Conservation (phyloP, 2,888 invertebrate species). For the Biston stratarius region DNA sequence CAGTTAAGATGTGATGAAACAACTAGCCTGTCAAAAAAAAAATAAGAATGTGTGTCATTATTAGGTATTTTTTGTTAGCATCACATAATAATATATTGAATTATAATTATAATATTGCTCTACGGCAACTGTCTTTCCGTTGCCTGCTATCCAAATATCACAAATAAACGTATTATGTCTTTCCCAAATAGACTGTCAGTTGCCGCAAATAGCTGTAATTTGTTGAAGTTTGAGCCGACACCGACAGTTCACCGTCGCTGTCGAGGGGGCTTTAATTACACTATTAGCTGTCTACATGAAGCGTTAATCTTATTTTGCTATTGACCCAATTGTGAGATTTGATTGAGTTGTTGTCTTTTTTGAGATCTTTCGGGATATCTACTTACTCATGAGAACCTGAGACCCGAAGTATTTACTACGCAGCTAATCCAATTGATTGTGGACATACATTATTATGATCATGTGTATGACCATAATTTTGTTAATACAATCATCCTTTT, state of each 20-base stretch:
- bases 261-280: slow-evolving; percentile 46
- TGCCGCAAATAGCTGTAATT: slow-evolving; percentile 47
- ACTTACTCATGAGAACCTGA: neutral
- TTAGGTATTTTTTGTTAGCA: neutral
- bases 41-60: no score
- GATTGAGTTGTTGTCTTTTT: slow-evolving; percentile 20
- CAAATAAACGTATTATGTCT: slow-evolving; percentile 26
- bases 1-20: no score
- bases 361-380: neutral
- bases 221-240: slow-evolving; percentile 36
- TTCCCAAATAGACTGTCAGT: slow-evolving; percentile 30
- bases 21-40: no score
- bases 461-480: no score
- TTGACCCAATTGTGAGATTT: slow-evolving; percentile 37
- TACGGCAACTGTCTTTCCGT: slow-evolving; percentile 8
- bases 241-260: slow-evolving; percentile 26
- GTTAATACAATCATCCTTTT: no score
- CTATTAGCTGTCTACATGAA: slow-evolving; percentile 49
- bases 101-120: neutral
- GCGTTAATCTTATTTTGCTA: slow-evolving; percentile 50
- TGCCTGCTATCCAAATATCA: slow-evolving; percentile 18
- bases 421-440: no score
- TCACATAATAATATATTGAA: neutral
- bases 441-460: no score
- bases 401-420: no score